phyloP scores from a whole-genome alignment of 2,888 invertebrate genomes.

The Rotaria macrura region DNA sequence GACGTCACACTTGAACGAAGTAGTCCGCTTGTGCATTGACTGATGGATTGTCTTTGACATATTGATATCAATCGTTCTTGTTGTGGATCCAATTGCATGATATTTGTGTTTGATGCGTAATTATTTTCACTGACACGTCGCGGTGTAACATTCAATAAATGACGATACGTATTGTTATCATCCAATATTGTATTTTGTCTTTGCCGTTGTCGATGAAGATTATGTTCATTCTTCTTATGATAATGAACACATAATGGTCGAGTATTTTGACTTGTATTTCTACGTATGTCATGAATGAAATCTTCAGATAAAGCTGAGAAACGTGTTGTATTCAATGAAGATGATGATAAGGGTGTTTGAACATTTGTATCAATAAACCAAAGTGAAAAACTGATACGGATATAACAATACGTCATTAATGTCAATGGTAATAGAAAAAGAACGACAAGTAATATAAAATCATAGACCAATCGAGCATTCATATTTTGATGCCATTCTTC shows the following conservation, averaged over 20 bases:
- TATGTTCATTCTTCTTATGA: not conserved
- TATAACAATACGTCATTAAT: conserved; percentile 30
- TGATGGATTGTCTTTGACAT: not conserved
- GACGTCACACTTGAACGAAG: not conserved
- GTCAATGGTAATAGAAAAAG: conserved; percentile 30
- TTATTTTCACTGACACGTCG: not conserved
- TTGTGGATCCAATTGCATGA: too few relatives aligned
- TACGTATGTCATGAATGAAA: not conserved
- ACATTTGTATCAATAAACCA: conserved; percentile 26
- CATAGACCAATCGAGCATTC: conserved; percentile 27
- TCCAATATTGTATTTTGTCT: not conserved
- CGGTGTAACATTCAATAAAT: not conserved
- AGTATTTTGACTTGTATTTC: not conserved
- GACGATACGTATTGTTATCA: not conserved
- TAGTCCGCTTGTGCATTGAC: not conserved
- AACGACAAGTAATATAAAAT: conserved; percentile 15
- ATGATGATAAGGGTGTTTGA: not conserved
- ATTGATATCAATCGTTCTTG: not conserved
- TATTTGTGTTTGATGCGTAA: not conserved
- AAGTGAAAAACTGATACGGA: conserved; percentile 21
- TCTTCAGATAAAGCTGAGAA: not conserved
- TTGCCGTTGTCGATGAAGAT: too few relatives aligned
- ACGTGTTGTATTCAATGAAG: not conserved
- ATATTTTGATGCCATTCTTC: conserved; percentile 9
- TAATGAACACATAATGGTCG: not conserved